Conservation (phyloP, 2,113 vertebrate genomes). For the Chloropsis hardwickii region DNA sequence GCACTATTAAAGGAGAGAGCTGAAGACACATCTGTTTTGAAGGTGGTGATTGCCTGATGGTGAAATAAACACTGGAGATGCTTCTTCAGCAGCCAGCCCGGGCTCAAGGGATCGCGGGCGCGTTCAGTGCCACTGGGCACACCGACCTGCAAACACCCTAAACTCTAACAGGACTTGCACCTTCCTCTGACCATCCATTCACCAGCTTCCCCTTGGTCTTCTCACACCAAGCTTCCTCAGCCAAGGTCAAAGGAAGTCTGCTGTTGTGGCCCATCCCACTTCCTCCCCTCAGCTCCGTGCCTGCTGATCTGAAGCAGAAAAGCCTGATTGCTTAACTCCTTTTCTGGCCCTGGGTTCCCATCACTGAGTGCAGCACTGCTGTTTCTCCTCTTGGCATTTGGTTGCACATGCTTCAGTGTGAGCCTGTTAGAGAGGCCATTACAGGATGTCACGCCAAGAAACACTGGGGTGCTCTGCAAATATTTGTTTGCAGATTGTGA, state of each 20-base stretch:
- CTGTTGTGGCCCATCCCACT: neutral
- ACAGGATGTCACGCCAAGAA: neutral
- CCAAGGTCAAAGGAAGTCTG: neutral
- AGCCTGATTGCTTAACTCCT: neutral
- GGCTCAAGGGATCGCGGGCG: neutral
- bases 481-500: neutral
- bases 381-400: neutral
- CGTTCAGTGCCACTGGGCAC: fast-evolving
- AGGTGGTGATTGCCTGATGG: neutral
- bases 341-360: neutral
- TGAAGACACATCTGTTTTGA: neutral
- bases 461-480: neutral
- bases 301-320: neutral
- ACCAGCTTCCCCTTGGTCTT: neutral
- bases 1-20: neutral
- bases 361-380: neutral
- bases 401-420: neutral
- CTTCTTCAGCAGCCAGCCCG: neutral
- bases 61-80: neutral
- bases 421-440: neutral
- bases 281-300: neutral
- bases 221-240: neutral
- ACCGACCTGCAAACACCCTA: neutral
- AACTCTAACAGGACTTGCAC: neutral
- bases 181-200: neutral